Base-by-base conservation (phyloP, 2,888 invertebrate species). In the Ectemnius lituratus region DNA sequence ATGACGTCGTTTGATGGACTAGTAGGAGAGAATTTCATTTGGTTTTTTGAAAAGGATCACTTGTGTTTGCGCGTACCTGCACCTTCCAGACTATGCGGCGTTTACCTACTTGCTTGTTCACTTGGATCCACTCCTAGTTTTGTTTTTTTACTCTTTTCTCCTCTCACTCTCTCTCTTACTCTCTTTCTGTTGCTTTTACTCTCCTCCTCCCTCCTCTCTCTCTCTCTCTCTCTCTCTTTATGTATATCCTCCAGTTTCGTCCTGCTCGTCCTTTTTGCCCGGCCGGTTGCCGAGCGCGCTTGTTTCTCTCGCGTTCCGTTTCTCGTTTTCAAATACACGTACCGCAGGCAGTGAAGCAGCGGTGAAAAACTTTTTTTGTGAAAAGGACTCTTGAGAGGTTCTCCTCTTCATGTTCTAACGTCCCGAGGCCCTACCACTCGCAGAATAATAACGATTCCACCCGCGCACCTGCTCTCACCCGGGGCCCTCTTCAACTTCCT, bases 361-460 rank as follows among this genome's bases (percentile, higher is more conserved):
- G 68, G 63, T 76, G 66, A 79, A 78, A 78, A 82, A 70, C 74
- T 77, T 82, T 80, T 73, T 78, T 73, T 52, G 64, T 75, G 47
- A 75, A 85, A 87, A 87, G 79, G 73, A 81, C 85, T 79, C 84
- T 85, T 79, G 77, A 87, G 82, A 81, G 85, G 84, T 81, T 82
- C 85, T 84, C 80, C 79, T 82, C 81, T 84, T 72, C 67, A 64
- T 73, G 68, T 68, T 75, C 76, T 67, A 67, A 74, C 72, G 72
- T 73, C 63, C 74, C 72, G 76, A 76, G 63, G 80, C 78, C 75
- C 82, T 79, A 79, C 75, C 37, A 66, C 63, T 75, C 64, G 75
- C 72, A 79, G 80, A 84, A 87, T 84, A 86, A 87, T 88, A 86
- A 87, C 86, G 81, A 85, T 86, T 87, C 85, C 88, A 86, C 85